Evolutionary conservation across 1,140 invertebrate species (phyloP), one percentile per base, ranked within the genome.

Genomic region (Heliconius himera): DNA sequence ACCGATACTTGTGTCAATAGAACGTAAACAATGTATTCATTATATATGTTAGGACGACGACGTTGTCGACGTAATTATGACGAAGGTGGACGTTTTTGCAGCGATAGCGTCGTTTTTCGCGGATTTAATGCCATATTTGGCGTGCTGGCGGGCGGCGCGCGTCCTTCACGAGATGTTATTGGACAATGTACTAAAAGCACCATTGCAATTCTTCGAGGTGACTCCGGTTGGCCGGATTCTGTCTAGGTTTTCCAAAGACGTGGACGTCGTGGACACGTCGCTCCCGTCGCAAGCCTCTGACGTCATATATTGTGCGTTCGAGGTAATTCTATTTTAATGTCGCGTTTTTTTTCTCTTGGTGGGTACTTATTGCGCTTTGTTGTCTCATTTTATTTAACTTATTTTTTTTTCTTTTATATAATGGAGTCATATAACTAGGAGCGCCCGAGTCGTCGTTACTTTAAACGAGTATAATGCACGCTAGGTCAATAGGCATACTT

Each of bases 201-300:
- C 97, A 81, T 95, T 97, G 94, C 94, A 95, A 93, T 98, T 98
- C 95, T 99, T 97, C 95, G 98, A 99, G 94, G 97, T 97, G 84
- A 99, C 98, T 81, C 98, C 98, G 70, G 91, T 96, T 83, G 98
- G 98, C 93, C 96, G 98, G 90, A 97, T 99, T 85, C 95, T 99
- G 85, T 96, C 98, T 90, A 96, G 98, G 90, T 98, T 99, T 95
- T 96, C 97, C 88, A 98, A 98, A 96, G 97, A 97, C 88, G 88
- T 96, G 79, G 96, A 96, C 83, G 95, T 97, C 79, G 91, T 98
- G 94, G 97, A 98, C 94, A 96, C 95, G 85, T 95, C 95, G 87
- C 95, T 98, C 85, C 97, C 97, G 82, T 95, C 95, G 91, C 95
- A 96, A 95, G 94, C 97, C 90, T 95, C 96, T 83, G 97, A 97